A percentile compares a stretch with the other conserved stretches of the same genome.
phyloP scores from a whole-genome alignment of 2,888 invertebrate genomes.

The Yponomeuta sedellus region DNA sequence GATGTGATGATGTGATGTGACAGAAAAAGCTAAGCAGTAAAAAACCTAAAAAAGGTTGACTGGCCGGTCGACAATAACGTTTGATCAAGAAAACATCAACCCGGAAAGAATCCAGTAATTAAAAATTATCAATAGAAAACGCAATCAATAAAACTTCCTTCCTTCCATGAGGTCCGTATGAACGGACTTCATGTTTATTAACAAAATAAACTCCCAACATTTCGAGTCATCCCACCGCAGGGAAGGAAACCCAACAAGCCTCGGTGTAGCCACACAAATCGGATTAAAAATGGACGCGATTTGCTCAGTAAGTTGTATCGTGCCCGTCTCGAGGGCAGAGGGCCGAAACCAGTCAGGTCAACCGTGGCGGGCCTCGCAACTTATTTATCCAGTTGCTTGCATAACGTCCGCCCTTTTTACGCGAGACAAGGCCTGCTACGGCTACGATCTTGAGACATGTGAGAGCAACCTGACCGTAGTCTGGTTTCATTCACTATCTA shows the following conservation, averaged over 20 bases:
- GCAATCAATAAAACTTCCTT: too few species aligned
- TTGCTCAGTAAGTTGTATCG: background rate
- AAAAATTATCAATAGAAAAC: too few species aligned
- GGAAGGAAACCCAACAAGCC: background rate
- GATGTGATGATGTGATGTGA: too few species aligned
- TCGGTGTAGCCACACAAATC: background rate
- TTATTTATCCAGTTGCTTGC: slow-evolving; percentile 13
- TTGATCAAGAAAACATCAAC: too few species aligned
- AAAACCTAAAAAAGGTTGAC: too few species aligned
- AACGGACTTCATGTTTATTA: too few species aligned
- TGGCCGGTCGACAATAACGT: too few species aligned
- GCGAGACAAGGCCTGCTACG: slow-evolving; percentile 10
- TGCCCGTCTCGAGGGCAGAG: background rate
- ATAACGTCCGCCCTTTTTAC: slow-evolving; percentile 13
- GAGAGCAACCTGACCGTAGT: background rate
- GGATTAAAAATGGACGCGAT: background rate
- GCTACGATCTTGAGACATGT: slow-evolving; percentile 3
- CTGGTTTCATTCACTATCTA: background rate
- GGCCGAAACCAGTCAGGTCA: slow-evolving; percentile 7
- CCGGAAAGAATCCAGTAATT: background rate
- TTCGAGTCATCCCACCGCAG: background rate
- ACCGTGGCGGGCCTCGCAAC: background rate
- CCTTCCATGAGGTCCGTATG: too few species aligned
- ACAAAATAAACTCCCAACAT: too few species aligned
- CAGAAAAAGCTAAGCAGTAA: too few species aligned